Percentiles rank a stretch among this genome's conserved stretches.
These are phyloP conservation scores for Panzeria rudis DNA, from an alignment of 2,888 invertebrate genomes.

Conservation along the genomic window DNA sequence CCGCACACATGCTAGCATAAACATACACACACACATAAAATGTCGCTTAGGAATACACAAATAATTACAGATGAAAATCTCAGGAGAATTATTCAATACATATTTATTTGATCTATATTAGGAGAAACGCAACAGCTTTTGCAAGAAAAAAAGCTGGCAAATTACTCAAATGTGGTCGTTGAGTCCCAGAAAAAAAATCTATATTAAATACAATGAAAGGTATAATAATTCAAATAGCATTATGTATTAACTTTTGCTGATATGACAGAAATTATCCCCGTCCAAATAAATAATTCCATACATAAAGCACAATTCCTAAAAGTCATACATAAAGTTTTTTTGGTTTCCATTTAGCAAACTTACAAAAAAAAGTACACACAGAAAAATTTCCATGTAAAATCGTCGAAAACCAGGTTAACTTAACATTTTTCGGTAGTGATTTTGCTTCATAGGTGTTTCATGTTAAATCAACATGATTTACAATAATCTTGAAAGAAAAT, in stretches of 20 bases:
- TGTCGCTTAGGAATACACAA: neutral
- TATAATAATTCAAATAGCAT: neutral
- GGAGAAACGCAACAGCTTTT: slow-evolving; percentile 6
- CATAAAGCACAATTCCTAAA: neutral
- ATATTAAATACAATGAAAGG: too few relatives aligned
- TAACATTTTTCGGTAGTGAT: too few relatives aligned
- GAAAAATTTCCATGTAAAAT: too few relatives aligned
- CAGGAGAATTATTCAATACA: neutral
- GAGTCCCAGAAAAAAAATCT: too few relatives aligned
- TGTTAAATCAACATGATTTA: too few relatives aligned
- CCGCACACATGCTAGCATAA: neutral
- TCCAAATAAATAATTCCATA: neutral
- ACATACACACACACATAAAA: neutral
- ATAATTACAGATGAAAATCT: slow-evolving; percentile 3
- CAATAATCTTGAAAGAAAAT: too few relatives aligned
- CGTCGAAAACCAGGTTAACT: too few relatives aligned
- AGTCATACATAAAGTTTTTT: neutral
- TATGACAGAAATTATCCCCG: neutral
- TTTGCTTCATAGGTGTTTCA: too few relatives aligned
- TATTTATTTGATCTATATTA: neutral
- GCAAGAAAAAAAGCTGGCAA: neutral
- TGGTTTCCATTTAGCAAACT: neutral
- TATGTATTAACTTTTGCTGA: slow-evolving; percentile 2
- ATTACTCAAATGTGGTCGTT: neutral
- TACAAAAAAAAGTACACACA: too few relatives aligned